phyloP scores from a whole-genome alignment of 1,140 invertebrate species.

The Pseudomyrmex pallidus region DNA sequence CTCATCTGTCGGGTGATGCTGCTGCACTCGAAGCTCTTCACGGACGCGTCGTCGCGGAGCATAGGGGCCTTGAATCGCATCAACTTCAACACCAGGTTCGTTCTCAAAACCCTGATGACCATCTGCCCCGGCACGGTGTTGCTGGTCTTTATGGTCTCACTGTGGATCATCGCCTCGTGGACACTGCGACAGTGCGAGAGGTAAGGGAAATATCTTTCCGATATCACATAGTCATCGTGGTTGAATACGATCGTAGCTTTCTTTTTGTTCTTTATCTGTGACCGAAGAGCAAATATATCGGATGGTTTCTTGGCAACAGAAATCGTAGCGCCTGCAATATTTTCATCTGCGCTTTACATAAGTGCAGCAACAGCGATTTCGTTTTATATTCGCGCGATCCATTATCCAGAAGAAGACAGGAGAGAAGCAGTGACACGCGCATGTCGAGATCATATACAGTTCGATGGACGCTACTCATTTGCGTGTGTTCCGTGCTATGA shows the following conservation, averaged over 20 bases:
- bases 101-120: slow-evolving; percentile 99
- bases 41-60: slow-evolving; percentile 97
- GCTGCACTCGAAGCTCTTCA: slow-evolving; percentile 99
- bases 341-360: neutral
- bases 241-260: no score
- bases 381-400: slow-evolving; percentile 6
- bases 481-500: slow-evolving; percentile 31
- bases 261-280: neutral
- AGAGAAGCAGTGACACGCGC: slow-evolving; percentile 32
- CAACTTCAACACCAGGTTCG: slow-evolving; percentile 99
- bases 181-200: slow-evolving; percentile 99
- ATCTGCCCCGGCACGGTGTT: slow-evolving; percentile 99
- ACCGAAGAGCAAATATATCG: no score
- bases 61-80: slow-evolving; percentile 99
- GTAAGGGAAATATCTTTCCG: slow-evolving; percentile 86
- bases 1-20: slow-evolving; percentile 99
- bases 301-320: no score
- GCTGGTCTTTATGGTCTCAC: slow-evolving; percentile 98
- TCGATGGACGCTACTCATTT: slow-evolving; percentile 39
- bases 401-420: neutral
- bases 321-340: no score
- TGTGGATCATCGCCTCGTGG: slow-evolving; percentile 99
- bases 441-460: slow-evolving; percentile 39
- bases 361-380: neutral
- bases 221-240: neutral